Conservation (phyloP, 2,888 invertebrate genomes). For the Sarcophaga subvicina region DNA sequence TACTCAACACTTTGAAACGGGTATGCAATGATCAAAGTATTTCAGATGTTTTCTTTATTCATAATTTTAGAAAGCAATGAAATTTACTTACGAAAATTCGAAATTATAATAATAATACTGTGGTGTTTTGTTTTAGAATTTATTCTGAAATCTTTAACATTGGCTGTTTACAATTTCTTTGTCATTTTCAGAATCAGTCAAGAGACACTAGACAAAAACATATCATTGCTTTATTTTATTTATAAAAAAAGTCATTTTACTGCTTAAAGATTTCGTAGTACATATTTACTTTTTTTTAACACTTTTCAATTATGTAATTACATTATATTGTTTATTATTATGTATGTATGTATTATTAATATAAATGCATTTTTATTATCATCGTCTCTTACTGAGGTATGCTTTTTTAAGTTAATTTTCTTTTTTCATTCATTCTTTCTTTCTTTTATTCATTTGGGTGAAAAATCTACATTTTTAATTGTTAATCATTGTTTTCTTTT, state of each 20-base stretch:
- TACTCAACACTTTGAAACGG: not conserved
- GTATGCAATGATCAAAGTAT: too few relatives aligned
- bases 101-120: too few relatives aligned
- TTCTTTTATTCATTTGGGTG: constrained; percentile 43
- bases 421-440: constrained; percentile 14
- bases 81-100: too few relatives aligned
- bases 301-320: constrained; percentile 46
- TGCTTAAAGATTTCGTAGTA: not conserved
- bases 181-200: constrained; percentile 13
- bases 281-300: constrained; percentile 6
- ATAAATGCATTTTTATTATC: constrained; percentile 69
- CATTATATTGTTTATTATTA: constrained; percentile 15
- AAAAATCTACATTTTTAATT: constrained; percentile 49
- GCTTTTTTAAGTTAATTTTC: constrained; percentile 50
- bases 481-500: constrained; percentile 23
- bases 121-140: too few relatives aligned
- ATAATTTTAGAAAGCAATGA: too few relatives aligned
- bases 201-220: constrained; percentile 39
- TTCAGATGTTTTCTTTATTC: too few relatives aligned
- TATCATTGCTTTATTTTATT: not conserved
- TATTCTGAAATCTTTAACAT: too few relatives aligned
- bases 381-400: constrained; percentile 70
- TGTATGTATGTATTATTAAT: constrained; percentile 38
- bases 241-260: too few relatives aligned
- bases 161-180: too few relatives aligned